Conservation (phyloP, 2,888 invertebrate genomes). For the Azorinus chamasolen region DNA sequence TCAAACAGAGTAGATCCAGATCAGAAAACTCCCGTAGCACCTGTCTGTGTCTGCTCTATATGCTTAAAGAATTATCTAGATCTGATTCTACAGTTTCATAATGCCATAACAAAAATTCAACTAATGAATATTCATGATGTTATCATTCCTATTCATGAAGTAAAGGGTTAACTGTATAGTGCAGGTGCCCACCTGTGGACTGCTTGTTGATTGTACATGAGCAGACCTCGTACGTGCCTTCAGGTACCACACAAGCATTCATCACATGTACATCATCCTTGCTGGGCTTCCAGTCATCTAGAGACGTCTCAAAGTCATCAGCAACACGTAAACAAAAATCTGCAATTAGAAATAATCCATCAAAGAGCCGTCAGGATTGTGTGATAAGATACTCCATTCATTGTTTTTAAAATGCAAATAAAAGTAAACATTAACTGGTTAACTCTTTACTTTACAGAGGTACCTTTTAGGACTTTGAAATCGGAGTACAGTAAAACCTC, state of each 20-base stretch:
- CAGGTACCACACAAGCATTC: conserved; percentile 96
- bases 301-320: conserved; percentile 98
- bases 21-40: too few species aligned
- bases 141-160: too few species aligned
- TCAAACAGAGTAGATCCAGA: too few species aligned
- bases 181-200: conserved; percentile 91
- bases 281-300: conserved; percentile 99
- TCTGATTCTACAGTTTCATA: too few species aligned
- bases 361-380: background rate
- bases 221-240: conserved; percentile 99
- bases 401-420: background rate
- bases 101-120: too few species aligned
- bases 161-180: too few species aligned
- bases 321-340: conserved; percentile 94
- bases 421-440: background rate
- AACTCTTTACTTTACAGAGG: too few species aligned
- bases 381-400: background rate
- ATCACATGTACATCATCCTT: conserved; percentile 81
- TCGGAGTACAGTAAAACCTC: too few species aligned
- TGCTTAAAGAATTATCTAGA: too few species aligned
- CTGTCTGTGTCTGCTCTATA: too few species aligned
- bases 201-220: conserved; percentile 96
- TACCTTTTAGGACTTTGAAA: too few species aligned
- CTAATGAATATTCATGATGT: too few species aligned
- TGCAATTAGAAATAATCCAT: conserved; percentile 47